Evolutionary conservation across 2,797 vertebrate genomes (phyloP).

Genomic region (Podarcis siculus): DNA sequence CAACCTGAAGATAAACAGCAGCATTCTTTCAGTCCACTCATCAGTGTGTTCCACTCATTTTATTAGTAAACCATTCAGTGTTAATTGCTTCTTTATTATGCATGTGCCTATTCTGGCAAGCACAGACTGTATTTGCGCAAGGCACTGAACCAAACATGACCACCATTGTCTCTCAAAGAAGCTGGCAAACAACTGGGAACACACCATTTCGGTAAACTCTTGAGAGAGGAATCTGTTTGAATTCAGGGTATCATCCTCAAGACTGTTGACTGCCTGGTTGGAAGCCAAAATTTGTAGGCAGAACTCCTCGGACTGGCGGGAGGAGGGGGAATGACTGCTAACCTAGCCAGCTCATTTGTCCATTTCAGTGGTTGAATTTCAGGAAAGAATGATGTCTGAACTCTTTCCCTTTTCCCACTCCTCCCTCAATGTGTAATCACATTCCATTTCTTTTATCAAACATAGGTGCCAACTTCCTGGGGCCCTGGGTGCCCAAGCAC

Average conservation of each 20-base stretch:
- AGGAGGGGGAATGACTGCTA: background rate
- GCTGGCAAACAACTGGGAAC: constrained; percentile 19
- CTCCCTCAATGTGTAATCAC: background rate
- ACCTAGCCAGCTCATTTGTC: constrained; percentile 43
- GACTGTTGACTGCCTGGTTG: constrained; percentile 37
- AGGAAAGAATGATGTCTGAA: background rate
- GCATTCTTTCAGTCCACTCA: background rate
- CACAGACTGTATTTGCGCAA: background rate
- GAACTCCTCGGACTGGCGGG: constrained; percentile 16
- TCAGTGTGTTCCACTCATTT: background rate
- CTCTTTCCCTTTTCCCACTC: background rate
- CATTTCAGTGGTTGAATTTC: background rate
- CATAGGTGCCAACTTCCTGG: no score
- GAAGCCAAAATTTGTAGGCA: constrained; percentile 57
- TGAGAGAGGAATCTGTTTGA: constrained; percentile 8
- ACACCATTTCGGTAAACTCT: background rate
- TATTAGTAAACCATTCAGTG: background rate
- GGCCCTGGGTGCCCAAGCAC: no score
- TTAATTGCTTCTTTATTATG: background rate
- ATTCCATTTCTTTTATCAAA: background rate
- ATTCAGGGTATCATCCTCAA: constrained; percentile 40
- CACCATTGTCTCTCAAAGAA: background rate
- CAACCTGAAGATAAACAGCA: constrained; percentile 24
- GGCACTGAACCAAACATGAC: background rate
- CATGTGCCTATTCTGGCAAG: background rate